Evolutionary conservation across 2,113 vertebrate genomes (phyloP).

Genomic region (Melanostigma gelatinosum): DNA sequence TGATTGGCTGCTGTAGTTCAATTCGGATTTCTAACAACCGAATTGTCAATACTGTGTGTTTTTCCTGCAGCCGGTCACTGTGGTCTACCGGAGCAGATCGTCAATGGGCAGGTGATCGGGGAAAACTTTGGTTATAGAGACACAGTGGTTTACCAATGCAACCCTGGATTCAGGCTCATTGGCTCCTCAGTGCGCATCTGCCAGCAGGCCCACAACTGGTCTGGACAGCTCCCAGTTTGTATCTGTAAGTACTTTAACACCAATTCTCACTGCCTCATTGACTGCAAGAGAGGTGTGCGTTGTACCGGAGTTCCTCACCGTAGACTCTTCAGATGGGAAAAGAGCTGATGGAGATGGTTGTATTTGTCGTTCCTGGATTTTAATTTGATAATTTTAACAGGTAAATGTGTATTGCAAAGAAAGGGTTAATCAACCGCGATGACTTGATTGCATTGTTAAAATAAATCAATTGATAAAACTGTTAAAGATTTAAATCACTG

Average conservation of each 20-base stretch:
- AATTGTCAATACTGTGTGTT: background rate
- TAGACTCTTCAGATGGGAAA: background rate
- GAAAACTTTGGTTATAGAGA: conserved; percentile 98
- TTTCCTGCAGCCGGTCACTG: conserved; percentile 90
- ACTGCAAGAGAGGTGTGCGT: background rate
- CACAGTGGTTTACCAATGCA: conserved; percentile 98
- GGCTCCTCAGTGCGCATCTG: conserved; percentile 97
- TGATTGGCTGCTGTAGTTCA: conserved; percentile 12
- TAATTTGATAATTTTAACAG: background rate
- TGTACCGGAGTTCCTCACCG: background rate
- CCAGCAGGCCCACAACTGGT: conserved; percentile 97
- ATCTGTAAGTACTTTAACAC: conserved; percentile 89
- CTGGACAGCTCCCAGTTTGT: conserved; percentile 93
- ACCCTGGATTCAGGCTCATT: conserved; percentile 93
- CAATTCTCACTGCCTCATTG: background rate
- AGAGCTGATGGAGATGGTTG: background rate
- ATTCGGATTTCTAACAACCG: background rate
- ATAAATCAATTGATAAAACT: background rate
- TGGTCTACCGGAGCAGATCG: conserved; percentile 92
- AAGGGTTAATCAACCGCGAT: background rate
- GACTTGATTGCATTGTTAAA: conserved; percentile 16
- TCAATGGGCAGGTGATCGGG: conserved; percentile 97
- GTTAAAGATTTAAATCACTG: background rate
- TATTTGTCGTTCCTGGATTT: background rate
- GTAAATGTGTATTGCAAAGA: background rate